A percentile compares a stretch with the other conserved stretches of the same genome.
Evolutionary conservation across 2,797 vertebrate genomes (phyloP).

Genomic region (Acrocephalus scirpaceus): DNA sequence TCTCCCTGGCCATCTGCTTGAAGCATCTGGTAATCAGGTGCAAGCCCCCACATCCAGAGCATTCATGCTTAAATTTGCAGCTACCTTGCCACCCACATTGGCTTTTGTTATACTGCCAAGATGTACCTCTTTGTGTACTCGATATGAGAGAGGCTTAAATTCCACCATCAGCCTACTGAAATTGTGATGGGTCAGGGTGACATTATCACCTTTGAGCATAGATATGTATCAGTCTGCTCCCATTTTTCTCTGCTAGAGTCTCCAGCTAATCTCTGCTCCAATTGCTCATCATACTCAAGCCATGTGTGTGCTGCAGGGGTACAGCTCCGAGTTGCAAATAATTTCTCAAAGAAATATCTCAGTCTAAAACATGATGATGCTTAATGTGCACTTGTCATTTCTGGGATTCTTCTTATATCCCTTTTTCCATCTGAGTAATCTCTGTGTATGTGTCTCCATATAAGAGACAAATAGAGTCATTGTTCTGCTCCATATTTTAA

Average conservation of each 20-base stretch:
- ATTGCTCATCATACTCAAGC: conserved; percentile 24
- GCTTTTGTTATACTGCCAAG: conserved; percentile 77
- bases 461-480: conserved; percentile 58
- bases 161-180: conserved; percentile 57
- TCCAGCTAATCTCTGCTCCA: conserved; percentile 31
- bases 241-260: conserved; percentile 43
- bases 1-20: conserved; percentile 83
- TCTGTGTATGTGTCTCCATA: conserved; percentile 55
- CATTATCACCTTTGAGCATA: conserved; percentile 61
- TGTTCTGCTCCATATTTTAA: conserved; percentile 66
- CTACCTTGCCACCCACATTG: conserved; percentile 83
- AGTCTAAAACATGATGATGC: conserved; percentile 50
- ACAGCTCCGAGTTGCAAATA: conserved; percentile 14
- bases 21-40: conserved; percentile 86
- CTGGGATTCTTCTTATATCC: conserved; percentile 51
- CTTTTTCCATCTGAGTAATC: conserved; percentile 60
- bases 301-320: conserved; percentile 13
- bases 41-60: conserved; percentile 78
- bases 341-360: conserved; percentile 62
- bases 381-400: conserved; percentile 57
- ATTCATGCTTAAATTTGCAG: conserved; percentile 83
- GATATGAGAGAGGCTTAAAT: conserved; percentile 68
- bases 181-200: conserved; percentile 39
- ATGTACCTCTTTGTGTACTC: conserved; percentile 76
- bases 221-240: conserved; percentile 43